Evolutionary conservation across 2,113 vertebrate genomes (phyloP).

Genomic region (Acanthisitta chloris): DNA sequence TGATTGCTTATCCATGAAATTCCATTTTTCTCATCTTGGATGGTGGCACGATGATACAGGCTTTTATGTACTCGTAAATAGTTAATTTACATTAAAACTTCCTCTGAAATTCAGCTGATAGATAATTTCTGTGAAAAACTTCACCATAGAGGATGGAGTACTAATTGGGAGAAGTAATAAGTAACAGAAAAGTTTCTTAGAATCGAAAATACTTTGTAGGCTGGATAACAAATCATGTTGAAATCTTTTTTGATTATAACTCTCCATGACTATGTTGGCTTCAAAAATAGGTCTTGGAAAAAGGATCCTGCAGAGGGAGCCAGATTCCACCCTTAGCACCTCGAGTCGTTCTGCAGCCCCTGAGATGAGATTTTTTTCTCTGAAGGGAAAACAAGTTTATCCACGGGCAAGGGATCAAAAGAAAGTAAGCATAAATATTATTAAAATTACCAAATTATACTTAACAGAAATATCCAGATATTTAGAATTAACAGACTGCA

Average conservation of each 20-base stretch:
- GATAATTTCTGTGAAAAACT: neutral
- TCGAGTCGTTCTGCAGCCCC: neutral
- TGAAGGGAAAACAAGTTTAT: neutral
- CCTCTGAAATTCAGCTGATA: neutral
- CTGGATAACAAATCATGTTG: neutral
- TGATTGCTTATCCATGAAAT: neutral
- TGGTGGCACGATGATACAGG: neutral
- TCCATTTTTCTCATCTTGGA: neutral
- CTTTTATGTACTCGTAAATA: neutral
- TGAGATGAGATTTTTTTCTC: neutral
- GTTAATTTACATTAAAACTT: neutral
- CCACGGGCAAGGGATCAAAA: neutral
- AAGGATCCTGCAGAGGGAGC: neutral
- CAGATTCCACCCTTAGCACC: neutral
- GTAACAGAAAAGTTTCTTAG: neutral
- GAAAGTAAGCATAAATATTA: neutral
- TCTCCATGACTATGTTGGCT: rapidly evolving
- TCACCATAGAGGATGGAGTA: neutral
- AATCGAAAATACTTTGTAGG: neutral
- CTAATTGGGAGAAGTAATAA: neutral
- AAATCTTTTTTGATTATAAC: neutral
- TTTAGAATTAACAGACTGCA: neutral
- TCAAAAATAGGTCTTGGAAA: neutral
- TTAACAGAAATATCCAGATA: neutral
- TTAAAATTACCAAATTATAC: neutral